Evolutionary conservation across 1,140 invertebrate species (phyloP).

Genomic region (Achatina immaculata): DNA sequence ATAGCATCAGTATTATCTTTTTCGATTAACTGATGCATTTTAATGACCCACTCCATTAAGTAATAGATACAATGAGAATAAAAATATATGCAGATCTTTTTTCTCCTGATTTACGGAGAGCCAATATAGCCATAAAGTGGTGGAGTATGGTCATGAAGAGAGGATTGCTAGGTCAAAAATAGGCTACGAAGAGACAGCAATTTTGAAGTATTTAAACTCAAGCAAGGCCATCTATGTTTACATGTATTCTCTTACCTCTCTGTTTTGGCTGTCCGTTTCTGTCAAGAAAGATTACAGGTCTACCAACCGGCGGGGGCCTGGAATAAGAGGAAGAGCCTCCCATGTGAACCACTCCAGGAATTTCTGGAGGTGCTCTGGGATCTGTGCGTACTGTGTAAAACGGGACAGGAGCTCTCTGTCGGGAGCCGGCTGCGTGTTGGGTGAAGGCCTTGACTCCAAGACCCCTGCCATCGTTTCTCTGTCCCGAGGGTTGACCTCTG

Average conservation of each 20-base stretch:
- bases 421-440: slow-evolving; percentile 21
- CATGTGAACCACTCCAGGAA: slow-evolving; percentile 1
- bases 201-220: no score
- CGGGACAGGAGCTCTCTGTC: slow-evolving; percentile 35
- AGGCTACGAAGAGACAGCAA: no score
- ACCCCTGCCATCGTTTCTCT: neutral
- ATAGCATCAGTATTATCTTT: no score
- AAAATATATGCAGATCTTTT: no score
- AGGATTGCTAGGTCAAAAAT: no score
- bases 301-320: slow-evolving; percentile 33
- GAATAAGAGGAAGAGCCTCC: neutral
- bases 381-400: slow-evolving; percentile 43
- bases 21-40: no score
- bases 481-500: neutral
- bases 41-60: no score
- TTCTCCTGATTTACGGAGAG: no score
- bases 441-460: slow-evolving; percentile 37
- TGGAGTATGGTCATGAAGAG: no score
- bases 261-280: neutral
- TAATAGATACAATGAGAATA: no score
- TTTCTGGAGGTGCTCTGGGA: slow-evolving; percentile 1
- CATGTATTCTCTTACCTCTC: neutral
- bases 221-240: no score
- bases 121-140: no score
- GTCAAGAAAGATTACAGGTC: slow-evolving; percentile 42